Conservation (phyloP, 2,888 invertebrate genomes). For the Eledona agricola region DNA sequence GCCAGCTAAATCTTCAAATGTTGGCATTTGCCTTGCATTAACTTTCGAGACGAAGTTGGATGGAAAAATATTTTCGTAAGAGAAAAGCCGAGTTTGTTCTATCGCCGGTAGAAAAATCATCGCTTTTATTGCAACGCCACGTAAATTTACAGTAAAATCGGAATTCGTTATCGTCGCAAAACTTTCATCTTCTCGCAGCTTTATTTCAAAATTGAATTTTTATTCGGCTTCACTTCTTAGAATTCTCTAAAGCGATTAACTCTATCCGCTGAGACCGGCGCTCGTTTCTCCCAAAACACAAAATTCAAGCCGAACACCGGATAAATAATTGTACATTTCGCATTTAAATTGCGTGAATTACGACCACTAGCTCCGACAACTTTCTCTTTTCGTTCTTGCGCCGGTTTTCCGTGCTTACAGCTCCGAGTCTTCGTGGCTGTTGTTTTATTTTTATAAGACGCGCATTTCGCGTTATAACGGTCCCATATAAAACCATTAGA, state of each 20-base stretch:
- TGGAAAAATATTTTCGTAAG: constrained; percentile 8
- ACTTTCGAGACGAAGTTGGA: constrained; percentile 8
- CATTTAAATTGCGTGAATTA: too few relatives aligned
- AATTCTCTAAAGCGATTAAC: neutral
- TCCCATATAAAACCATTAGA: constrained; percentile 40
- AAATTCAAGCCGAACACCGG: too few relatives aligned
- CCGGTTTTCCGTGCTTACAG: neutral
- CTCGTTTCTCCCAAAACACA: too few relatives aligned
- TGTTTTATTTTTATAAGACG: constrained; percentile 19
- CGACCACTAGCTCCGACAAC: too few relatives aligned
- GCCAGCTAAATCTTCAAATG: constrained; percentile 12
- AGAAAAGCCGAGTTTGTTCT: constrained; percentile 3
- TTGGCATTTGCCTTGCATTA: constrained; percentile 9
- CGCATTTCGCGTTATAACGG: constrained; percentile 12
- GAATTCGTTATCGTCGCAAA: too few relatives aligned
- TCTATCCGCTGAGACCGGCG: too few relatives aligned
- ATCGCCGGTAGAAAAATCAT: neutral
- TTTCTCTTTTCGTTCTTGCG: neutral
- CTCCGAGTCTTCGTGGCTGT: constrained; percentile 1
- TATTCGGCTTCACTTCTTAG: constrained; percentile 1
- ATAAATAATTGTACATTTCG: too few relatives aligned
- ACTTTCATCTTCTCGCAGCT: too few relatives aligned
- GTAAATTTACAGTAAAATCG: too few relatives aligned
- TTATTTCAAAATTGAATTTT: constrained; percentile 2
- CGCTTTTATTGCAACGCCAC: constrained; percentile 1